phyloP scores from a whole-genome alignment of 1,140 invertebrate genomes.

The Drosophila murphyi region DNA sequence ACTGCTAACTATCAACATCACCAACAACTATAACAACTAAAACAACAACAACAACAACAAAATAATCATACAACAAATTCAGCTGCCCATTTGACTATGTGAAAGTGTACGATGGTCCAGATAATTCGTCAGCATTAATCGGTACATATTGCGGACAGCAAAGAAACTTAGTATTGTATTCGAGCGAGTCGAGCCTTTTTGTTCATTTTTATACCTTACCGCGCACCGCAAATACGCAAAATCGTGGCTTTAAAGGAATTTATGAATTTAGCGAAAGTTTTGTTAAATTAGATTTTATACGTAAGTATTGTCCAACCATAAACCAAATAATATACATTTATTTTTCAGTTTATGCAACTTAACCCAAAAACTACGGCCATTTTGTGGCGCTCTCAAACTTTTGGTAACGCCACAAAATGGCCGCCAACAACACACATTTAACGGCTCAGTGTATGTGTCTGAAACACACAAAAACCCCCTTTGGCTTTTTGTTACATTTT shows the following conservation, averaged over 20 bases:
- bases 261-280: conserved; percentile 98
- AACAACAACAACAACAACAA: conserved; percentile 41
- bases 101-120: conserved; percentile 97
- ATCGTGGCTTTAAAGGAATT: conserved; percentile 97
- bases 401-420: conserved; percentile 44
- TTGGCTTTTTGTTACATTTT: conserved; percentile 62
- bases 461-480: conserved; percentile 23
- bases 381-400: conserved; percentile 34
- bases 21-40: conserved; percentile 33
- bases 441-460: conserved; percentile 78
- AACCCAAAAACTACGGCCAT: conserved; percentile 12
- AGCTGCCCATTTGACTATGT: conserved; percentile 99
- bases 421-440: conserved; percentile 55
- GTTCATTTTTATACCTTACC: conserved; percentile 95
- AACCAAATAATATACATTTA: conserved; percentile 23
- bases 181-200: conserved; percentile 94
- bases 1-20: conserved; percentile 44
- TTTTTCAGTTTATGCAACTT: conserved; percentile 61
- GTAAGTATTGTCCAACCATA: conserved; percentile 85
- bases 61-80: conserved; percentile 57
- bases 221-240: conserved; percentile 95
- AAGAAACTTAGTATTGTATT: conserved; percentile 97
- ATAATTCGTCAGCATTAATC: conserved; percentile 94
- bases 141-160: conserved; percentile 99
- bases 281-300: conserved; percentile 98